Evolutionary conservation across 1,140 invertebrate species (phyloP), one percentile per base, ranked within the genome.

Genomic region (Ceratina australensis): DNA sequence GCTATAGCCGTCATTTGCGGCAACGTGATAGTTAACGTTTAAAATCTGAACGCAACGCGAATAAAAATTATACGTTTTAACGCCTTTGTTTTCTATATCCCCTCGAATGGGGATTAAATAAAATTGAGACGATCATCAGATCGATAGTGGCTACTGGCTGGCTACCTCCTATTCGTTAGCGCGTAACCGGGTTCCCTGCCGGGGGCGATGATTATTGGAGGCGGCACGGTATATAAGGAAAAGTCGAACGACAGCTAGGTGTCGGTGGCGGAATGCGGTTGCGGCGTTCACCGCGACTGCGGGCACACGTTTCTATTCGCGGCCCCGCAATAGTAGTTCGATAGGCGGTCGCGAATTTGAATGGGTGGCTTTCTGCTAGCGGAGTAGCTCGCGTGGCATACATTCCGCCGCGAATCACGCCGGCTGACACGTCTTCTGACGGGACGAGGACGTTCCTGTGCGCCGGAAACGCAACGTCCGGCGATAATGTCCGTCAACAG

Each of bases 401-500:
- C 84, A 85, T 85, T 85, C 84, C 76, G 83, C 72, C 63, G 79
- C 78, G 81, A 83, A 85, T 84, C 82, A 81, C 60, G 79, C 26
- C 75, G 69, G 65, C 63, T 84, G 84, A 85, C 84, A 85, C 84
- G 83, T 85, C 84, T 84, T 85, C 75, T 85, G 79, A 81, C 83
- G 82, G 79, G 83, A 85, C 79, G 80, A 85, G 84, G 76, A 85
- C 83, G 80, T 81, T 73, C 72, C 83, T 83, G 79, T 78, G 72
- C 85, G 87, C 82, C 90, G 90, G 90, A 91, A 91, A 89, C 90
- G 88, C 88, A 89, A 90, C 90, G 91, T 92, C 91, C 89, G 90
- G 87, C 86, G 91, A 92, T 92, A 92, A 89, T 92, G 91, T 92
- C 91, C 91, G 90, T 92, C 91, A 92, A 89, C 91, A 87, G 86